Percentiles rank a stretch among this genome's conserved stretches.
Evolutionary conservation across 2,113 vertebrate genomes (phyloP).

Genomic region (Marcusenius ussheri): DNA sequence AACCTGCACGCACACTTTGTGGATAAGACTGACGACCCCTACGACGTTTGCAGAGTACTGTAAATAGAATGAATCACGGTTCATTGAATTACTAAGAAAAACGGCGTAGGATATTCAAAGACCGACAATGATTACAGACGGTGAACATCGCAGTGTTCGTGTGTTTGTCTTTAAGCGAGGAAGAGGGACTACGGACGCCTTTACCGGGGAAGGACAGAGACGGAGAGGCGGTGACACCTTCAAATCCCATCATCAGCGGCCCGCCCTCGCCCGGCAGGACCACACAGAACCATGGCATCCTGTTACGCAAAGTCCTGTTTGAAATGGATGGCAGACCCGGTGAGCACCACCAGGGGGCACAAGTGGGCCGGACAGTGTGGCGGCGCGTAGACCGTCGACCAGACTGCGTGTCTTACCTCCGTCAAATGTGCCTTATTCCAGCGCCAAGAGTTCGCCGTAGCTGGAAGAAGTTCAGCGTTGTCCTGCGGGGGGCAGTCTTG

Average conservation of each 20-base stretch:
- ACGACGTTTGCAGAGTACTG: not conserved
- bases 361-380: not conserved
- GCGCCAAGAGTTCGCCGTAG: slow-evolving; percentile 89
- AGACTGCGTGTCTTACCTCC: not conserved
- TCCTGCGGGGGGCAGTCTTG: slow-evolving; percentile 88
- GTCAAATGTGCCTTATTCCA: slow-evolving; percentile 31
- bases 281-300: slow-evolving; percentile 89
- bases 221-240: slow-evolving; percentile 80
- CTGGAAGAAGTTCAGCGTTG: slow-evolving; percentile 97
- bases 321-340: slow-evolving; percentile 97
- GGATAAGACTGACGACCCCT: not conserved
- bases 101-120: not conserved
- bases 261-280: slow-evolving; percentile 76
- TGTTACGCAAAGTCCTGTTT: slow-evolving; percentile 85
- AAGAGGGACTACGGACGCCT: slow-evolving; percentile 89
- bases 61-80: not conserved
- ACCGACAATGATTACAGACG: too few species aligned
- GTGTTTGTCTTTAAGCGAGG: slow-evolving; percentile 65
- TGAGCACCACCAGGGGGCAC: slow-evolving; percentile 46
- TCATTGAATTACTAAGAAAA: not conserved
- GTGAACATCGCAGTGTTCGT: not conserved
- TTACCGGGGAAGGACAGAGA: slow-evolving; percentile 88
- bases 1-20: not conserved
- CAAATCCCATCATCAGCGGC: slow-evolving; percentile 87
- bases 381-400: not conserved